phyloP scores from a whole-genome alignment of 2,113 vertebrate genomes.

The Perognathus longimembris region DNA sequence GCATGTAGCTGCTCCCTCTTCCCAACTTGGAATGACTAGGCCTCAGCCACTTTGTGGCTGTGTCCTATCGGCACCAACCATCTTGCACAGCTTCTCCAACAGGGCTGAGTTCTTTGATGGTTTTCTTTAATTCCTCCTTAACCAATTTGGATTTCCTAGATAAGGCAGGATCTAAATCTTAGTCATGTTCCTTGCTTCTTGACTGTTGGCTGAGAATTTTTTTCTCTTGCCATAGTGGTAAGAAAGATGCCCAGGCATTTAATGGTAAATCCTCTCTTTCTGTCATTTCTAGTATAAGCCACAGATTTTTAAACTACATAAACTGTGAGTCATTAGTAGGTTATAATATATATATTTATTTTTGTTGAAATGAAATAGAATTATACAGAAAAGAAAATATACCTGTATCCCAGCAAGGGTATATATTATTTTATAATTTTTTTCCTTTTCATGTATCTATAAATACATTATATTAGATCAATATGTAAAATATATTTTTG shows the following conservation, averaged over 20 bases:
- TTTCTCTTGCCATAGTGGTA: neutral
- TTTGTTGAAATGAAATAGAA: conserved; percentile 34
- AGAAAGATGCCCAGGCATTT: conserved; percentile 11
- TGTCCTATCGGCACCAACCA: neutral
- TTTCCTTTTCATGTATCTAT: neutral
- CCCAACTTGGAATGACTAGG: neutral
- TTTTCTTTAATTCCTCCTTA: conserved; percentile 28
- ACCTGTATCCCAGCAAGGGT: neutral
- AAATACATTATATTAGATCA: neutral
- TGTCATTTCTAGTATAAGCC: neutral
- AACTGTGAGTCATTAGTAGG: neutral
- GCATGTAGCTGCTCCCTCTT: neutral
- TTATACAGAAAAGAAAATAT: conserved; percentile 36
- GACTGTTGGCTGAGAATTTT: neutral
- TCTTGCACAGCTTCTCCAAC: neutral
- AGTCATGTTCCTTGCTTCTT: neutral
- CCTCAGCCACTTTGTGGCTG: neutral
- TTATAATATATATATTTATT: neutral
- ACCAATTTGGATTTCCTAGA: neutral
- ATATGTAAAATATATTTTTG: conserved; percentile 5
- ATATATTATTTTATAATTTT: conserved; percentile 5
- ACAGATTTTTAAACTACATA: conserved; percentile 2
- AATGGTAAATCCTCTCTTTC: conserved; percentile 34
- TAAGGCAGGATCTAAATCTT: conserved; percentile 21
- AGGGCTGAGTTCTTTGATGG: neutral